Evolutionary conservation across 1,140 invertebrate genomes (phyloP).

Genomic region (Sesamia nonagrioides): DNA sequence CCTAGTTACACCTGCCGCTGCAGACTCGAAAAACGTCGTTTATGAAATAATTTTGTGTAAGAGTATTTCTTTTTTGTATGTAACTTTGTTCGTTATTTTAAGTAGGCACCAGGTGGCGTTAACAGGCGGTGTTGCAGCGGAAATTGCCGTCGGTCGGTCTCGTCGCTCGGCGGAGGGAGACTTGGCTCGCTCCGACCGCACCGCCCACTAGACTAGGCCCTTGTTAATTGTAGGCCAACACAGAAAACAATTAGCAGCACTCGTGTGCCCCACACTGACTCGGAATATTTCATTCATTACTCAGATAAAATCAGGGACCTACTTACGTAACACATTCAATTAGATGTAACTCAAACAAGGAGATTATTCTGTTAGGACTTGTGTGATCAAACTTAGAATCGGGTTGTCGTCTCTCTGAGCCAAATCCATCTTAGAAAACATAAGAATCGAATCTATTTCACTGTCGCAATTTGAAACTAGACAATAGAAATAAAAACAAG

Average conservation of each 20-base stretch:
- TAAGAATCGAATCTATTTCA: background rate
- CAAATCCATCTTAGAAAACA: background rate
- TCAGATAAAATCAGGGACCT: conserved; percentile 35
- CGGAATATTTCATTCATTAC: conserved; percentile 48
- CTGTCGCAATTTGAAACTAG: background rate
- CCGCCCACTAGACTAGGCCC: conserved; percentile 51
- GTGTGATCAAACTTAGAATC: conserved; percentile 11
- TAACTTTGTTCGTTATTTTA: conserved; percentile 67
- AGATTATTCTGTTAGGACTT: conserved; percentile 35
- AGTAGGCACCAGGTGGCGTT: conserved; percentile 67
- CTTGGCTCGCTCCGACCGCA: conserved; percentile 59
- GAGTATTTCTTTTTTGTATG: conserved; percentile 50
- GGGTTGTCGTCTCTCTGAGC: background rate
- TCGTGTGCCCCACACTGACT: conserved; percentile 17
- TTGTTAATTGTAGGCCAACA: conserved; percentile 70
- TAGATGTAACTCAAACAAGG: conserved; percentile 27
- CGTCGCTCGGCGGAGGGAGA: conserved; percentile 54
- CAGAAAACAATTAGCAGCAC: conserved; percentile 69
- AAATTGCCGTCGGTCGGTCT: conserved; percentile 69
- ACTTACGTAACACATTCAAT: conserved; percentile 33
- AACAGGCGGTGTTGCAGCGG: conserved; percentile 70
- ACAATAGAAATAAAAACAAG: conserved; percentile 5
- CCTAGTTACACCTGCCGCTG: conserved; percentile 55
- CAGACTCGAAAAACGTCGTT: conserved; percentile 38
- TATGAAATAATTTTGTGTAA: conserved; percentile 52